Evolutionary conservation across 2,113 vertebrate genomes (phyloP).

Genomic region (Saccopteryx leptura): DNA sequence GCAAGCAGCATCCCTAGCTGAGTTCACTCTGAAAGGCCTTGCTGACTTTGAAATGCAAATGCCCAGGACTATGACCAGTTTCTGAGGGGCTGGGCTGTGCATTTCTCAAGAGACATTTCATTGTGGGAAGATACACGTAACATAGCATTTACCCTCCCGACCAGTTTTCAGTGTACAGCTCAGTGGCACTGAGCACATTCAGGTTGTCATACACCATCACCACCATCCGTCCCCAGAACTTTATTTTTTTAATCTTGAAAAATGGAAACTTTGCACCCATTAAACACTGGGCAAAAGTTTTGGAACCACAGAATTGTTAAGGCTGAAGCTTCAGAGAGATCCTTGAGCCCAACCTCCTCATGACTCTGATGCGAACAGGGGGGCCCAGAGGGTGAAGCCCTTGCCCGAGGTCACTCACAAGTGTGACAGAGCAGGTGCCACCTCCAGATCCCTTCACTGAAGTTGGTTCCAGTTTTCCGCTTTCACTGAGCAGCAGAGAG

Average conservation of each 20-base stretch:
- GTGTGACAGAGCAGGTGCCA: background rate
- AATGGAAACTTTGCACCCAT: background rate
- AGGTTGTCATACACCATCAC: too few relatives aligned
- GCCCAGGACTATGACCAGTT: background rate
- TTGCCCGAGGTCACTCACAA: background rate
- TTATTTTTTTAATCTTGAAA: background rate
- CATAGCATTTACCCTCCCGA: background rate
- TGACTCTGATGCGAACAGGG: background rate
- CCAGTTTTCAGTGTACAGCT: background rate
- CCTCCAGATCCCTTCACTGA: background rate
- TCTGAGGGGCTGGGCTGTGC: background rate
- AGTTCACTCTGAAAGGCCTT: background rate
- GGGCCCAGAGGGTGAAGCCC: background rate
- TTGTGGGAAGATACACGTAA: background rate
- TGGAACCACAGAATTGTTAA: background rate
- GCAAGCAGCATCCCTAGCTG: background rate
- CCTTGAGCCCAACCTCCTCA: accelerated
- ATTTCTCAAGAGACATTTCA: background rate
- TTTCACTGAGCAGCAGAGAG: background rate
- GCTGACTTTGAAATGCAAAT: background rate
- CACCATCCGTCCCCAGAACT: background rate
- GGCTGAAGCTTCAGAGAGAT: too few relatives aligned
- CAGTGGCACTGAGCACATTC: background rate
- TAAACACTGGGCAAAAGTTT: background rate
- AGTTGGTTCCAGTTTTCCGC: background rate